Conservation (phyloP, 2,888 invertebrate species). For the Drosophila niveifrons region DNA sequence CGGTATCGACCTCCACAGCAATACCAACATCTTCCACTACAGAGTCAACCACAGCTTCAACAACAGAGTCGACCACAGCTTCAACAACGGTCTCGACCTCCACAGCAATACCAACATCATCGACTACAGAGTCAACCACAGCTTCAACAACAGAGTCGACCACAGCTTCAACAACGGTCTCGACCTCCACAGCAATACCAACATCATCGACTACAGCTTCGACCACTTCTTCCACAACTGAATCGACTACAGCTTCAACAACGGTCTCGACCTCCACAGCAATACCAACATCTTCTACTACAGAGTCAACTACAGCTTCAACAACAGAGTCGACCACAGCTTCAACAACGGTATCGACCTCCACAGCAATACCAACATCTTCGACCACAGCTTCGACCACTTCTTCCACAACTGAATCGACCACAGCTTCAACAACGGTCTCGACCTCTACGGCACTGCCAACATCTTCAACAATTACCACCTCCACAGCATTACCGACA, state of each 20-base stretch:
- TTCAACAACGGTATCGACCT: not conserved
- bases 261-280: not conserved
- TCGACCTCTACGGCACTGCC: slow-evolving; percentile 15
- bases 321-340: not conserved
- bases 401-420: not conserved
- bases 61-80: not conserved
- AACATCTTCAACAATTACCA: not conserved
- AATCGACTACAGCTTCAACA: slow-evolving; percentile 1
- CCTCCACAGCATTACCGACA: not conserved
- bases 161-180: not conserved
- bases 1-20: not conserved
- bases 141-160: slow-evolving; percentile 3
- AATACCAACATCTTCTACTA: not conserved
- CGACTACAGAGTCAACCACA: not conserved
- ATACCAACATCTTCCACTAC: not conserved
- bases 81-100: slow-evolving; percentile 9
- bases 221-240: not conserved
- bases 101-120: slow-evolving; percentile 8
- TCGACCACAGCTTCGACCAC: slow-evolving; percentile 7
- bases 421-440: not conserved
- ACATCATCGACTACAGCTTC: not conserved
- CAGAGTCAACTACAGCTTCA: not conserved
- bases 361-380: slow-evolving; percentile 7
- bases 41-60: not conserved
- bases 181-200: not conserved